Evolutionary conservation across 2,113 vertebrate genomes (phyloP), one percentile per base, ranked within the genome.

Genomic region (Tragelaphus scriptus): DNA sequence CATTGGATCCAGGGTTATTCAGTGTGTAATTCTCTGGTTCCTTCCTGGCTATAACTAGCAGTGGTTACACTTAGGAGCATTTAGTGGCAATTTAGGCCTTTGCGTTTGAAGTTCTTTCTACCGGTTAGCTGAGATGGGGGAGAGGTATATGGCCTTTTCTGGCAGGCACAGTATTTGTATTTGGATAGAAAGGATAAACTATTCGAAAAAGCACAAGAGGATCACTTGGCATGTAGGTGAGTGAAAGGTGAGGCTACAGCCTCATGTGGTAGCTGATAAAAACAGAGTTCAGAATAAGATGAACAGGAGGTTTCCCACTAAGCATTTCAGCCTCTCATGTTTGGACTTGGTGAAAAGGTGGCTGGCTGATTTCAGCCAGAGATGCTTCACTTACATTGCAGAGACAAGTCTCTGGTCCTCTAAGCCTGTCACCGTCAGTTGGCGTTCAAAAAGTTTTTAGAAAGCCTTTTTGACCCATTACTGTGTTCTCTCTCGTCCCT

Each of bases 381-480:
- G 81, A 94, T 96, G 77, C 94, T 98, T 98, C 94, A 95, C 40
- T 98, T 98, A 97, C 96, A 96, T 71, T 95, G 49, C 90, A 97
- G 95, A 92, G 94, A 95, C 92, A 98, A 97, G 94, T 96, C 93
- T 80, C 94, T 97, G 97, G 58, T 97, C 94, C 92, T 96, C 94
- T 77, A 71, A 77, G 90, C 85, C 98, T 98, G 89, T 97, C 98
- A 96, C 65, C 90, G 30, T 92, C 58, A 95, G 65, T 36, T 97
- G 85, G 92, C 97, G 96, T 98, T 98, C 84, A 63, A 97, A 97
- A 94, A 98, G 55, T 97, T 98, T 98, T 95, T 97, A 96, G 95
- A 96, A 97, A 98, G 90, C 71, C 59, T 98, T 97, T 86, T 88
- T 63, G 47, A 2, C 86, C 81, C 61, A 15, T 85, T 77, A 53